phyloP scores from a whole-genome alignment of 2,888 invertebrate genomes.

The Tillus elongatus region DNA sequence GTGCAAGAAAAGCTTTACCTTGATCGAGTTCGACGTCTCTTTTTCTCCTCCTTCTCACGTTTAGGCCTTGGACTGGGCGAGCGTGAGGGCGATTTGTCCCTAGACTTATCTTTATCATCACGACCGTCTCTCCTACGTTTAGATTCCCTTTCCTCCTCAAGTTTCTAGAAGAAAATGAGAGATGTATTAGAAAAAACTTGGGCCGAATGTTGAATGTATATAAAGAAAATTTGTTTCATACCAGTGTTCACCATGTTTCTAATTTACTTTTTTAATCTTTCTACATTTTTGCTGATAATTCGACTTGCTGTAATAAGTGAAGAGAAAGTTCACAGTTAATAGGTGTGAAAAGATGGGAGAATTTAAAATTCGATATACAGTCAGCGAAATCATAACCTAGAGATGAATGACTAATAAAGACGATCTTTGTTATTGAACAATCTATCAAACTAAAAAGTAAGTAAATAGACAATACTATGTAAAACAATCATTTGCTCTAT shows the following conservation, averaged over 20 bases:
- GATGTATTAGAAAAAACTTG: conserved; percentile 6
- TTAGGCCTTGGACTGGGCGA: conserved; percentile 38
- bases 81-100: conserved; percentile 31
- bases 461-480: too few relatives aligned
- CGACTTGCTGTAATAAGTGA: conserved; percentile 1
- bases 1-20: too few relatives aligned
- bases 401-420: too few relatives aligned
- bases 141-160: conserved; percentile 64
- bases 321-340: conserved; percentile 1
- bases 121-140: conserved; percentile 58
- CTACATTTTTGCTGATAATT: too few relatives aligned
- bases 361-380: too few relatives aligned
- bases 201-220: conserved; percentile 11
- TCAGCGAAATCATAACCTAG: too few relatives aligned
- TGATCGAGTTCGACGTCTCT: conserved; percentile 42
- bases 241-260: conserved; percentile 17
- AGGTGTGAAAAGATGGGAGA: too few relatives aligned
- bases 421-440: too few relatives aligned
- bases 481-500: too few relatives aligned
- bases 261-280: neutral
- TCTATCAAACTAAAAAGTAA: too few relatives aligned
- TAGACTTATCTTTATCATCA: conserved; percentile 18
- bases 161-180: conserved; percentile 54
- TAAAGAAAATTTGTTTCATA: conserved; percentile 25
- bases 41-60: conserved; percentile 36